Evolutionary conservation across 2,797 vertebrate species (phyloP).

Genomic region (Enteromius fasciolatus): DNA sequence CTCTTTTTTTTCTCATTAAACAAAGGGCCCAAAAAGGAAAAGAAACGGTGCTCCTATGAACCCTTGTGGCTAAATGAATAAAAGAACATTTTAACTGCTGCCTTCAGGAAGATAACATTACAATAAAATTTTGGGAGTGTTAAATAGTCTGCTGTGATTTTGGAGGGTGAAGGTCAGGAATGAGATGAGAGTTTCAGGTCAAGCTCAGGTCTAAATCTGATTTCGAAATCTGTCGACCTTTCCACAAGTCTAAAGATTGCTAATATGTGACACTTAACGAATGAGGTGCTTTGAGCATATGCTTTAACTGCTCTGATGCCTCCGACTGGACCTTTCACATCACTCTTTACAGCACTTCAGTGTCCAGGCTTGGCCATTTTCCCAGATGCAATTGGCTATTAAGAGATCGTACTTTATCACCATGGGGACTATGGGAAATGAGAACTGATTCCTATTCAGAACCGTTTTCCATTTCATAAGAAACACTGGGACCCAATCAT

Average conservation of each 20-base stretch:
- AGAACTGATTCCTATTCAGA: conserved; percentile 46
- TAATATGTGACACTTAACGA: conserved; percentile 40
- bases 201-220: conserved; percentile 1
- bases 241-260: conserved; percentile 21
- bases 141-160: background rate
- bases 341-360: conserved; percentile 35
- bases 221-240: conserved; percentile 22
- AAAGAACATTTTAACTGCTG: background rate
- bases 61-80: background rate
- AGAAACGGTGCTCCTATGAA: background rate
- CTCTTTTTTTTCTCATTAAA: background rate
- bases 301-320: conserved; percentile 47
- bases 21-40: background rate
- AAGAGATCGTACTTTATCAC: conserved; percentile 51
- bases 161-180: background rate
- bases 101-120: background rate
- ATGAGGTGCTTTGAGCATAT: conserved; percentile 38
- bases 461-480: background rate
- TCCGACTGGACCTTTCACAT: conserved; percentile 30
- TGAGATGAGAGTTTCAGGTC: conserved; percentile 7
- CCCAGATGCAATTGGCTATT: conserved; percentile 45
- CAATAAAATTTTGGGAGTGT: background rate
- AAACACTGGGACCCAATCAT: background rate
- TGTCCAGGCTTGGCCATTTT: conserved; percentile 43
- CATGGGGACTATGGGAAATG: conserved; percentile 47